Conservation (phyloP, 2,797 vertebrate genomes). For the Darevskia mixta region DNA sequence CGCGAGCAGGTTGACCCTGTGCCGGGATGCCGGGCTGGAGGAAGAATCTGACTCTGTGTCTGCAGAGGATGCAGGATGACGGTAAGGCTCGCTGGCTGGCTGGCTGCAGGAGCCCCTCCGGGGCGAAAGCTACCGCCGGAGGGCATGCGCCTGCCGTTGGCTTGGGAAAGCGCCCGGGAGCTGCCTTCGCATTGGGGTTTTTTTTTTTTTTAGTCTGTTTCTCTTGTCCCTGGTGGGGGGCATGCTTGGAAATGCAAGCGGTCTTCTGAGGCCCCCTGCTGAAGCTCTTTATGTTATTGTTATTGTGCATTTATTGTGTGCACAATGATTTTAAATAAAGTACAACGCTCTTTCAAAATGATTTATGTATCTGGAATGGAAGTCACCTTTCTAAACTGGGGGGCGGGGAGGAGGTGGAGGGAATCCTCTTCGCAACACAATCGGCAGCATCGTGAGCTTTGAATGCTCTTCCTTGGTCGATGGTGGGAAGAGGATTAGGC, state of each 20-base stretch:
- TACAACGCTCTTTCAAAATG: not conserved
- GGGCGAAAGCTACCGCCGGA: not conserved
- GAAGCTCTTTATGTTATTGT: not conserved
- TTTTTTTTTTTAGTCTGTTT: not conserved
- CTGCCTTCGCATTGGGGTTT: not conserved
- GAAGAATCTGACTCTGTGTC: slow-evolving; percentile 91
- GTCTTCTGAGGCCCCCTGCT: not conserved
- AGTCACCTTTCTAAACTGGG: not conserved
- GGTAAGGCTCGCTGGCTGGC: slow-evolving; percentile 81
- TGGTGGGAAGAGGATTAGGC: not conserved
- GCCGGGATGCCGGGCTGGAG: slow-evolving; percentile 91
- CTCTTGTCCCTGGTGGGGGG: not conserved
- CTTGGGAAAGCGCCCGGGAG: not conserved
- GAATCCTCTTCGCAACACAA: no score
- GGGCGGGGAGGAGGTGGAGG: not conserved
- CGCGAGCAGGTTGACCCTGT: slow-evolving; percentile 43
- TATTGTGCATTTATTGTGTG: no score
- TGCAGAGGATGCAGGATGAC: slow-evolving; percentile 93
- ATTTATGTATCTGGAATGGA: not conserved
- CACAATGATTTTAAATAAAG: no score
- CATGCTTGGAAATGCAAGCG: not conserved
- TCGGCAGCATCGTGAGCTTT: not conserved
- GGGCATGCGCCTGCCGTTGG: not conserved
- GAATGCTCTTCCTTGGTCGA: not conserved
- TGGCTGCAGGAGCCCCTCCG: not conserved